Evolutionary conservation across 2,113 vertebrate genomes (phyloP).

Genomic region (Cryptomyrus ogoouensis): DNA sequence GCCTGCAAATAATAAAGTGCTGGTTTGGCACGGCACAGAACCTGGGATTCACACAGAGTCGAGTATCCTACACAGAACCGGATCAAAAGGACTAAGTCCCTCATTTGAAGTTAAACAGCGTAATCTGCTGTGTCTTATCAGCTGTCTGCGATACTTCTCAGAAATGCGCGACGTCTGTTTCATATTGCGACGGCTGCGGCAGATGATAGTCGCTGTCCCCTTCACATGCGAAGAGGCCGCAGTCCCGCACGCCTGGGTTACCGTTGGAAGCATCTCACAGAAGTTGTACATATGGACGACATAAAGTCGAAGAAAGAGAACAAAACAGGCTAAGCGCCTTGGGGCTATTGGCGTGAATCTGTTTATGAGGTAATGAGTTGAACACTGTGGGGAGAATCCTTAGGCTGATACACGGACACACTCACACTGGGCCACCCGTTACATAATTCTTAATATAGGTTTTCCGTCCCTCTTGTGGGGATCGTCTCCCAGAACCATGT

Average conservation of each 20-base stretch:
- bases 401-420: neutral
- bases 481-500: neutral
- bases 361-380: neutral
- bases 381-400: neutral
- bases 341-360: neutral
- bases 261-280: neutral
- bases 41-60: neutral
- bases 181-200: neutral
- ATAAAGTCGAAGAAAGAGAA: neutral
- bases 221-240: too few species aligned
- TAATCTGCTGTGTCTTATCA: neutral
- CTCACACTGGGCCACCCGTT: neutral
- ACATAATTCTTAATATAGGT: neutral
- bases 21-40: neutral
- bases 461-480: neutral
- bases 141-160: neutral
- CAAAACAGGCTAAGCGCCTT: neutral
- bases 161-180: neutral
- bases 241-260: neutral
- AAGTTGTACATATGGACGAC: neutral
- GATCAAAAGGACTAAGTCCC: neutral
- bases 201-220: neutral
- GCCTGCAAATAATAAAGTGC: neutral
- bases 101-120: neutral
- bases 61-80: neutral